Base-by-base conservation (phyloP, 2,113 vertebrate genomes). In the Aepyceros melampus region DNA sequence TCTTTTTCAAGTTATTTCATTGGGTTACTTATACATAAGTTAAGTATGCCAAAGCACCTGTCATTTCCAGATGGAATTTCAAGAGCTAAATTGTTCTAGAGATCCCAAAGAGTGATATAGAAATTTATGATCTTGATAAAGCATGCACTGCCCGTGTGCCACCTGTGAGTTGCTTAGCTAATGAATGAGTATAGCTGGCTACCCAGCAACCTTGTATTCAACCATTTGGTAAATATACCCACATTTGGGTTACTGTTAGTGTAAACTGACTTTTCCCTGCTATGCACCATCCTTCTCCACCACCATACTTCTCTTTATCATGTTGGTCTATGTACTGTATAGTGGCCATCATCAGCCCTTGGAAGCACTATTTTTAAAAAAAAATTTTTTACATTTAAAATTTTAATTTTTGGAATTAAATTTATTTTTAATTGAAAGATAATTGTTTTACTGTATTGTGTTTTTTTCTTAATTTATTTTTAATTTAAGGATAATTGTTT, bases 1-100 rank as follows among this genome's bases (percentile, higher is more conserved):
- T 74, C 89, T 95, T 96, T 74, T 43, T 43, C 36, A 94, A 78
- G 45, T 95, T 92, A 43, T 89, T 92, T 94, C 23, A 49, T 89
- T 45, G 92, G 55, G 40, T 31, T 94, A 62, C 89, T 90, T 92
- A 86, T 47, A 79, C 13, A 23, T 53, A 81, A 91, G 47, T 83
- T 64, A 74, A 60, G 31, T 83, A n/a, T 25, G n/a, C 11, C 62
- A 88, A 83, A 92, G 14, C 71, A 33, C 45, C 13, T 92, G 85
- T 40, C 29, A 40, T 93, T 95, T 94, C 40, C 58, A 84, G 49
- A 55, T 89, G 31, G 40, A 79, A 62, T 29, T 58, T 95, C 17
- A 94, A 79, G 36, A 58, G 76, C 89, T 76, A 91, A 93, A 86
- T 96, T 43, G 55, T 85, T 89, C 67, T 89, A 82, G 55, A 91